These are phyloP conservation scores for Muscicapa adusta DNA, from an alignment of 2,113 vertebrate genomes.

Conservation along the genomic window DNA sequence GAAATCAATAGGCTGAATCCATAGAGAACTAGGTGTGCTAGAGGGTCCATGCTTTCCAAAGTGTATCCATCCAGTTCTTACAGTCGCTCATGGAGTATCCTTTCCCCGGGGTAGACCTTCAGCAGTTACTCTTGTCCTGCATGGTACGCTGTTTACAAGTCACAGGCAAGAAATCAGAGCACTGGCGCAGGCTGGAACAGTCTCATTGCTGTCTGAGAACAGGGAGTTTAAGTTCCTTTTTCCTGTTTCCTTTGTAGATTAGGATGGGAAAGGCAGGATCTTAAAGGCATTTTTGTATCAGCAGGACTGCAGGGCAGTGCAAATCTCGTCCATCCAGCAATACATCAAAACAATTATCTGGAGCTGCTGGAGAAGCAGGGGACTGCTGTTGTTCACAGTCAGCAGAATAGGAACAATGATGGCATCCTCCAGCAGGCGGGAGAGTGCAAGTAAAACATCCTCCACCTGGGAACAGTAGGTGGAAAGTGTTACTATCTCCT, in stretches of 20 bases:
- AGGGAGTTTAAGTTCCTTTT: conserved; percentile 91
- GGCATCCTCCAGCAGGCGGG: conserved; percentile 65
- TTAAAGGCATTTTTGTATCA: conserved; percentile 80
- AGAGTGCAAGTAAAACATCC: conserved; percentile 42
- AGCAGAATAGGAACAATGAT: conserved; percentile 73
- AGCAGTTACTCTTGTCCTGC: conserved; percentile 27
- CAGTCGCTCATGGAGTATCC: conserved; percentile 63
- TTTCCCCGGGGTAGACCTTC: conserved; percentile 20
- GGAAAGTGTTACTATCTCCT: not conserved
- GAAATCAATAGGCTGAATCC: conserved; percentile 73
- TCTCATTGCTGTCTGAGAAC: conserved; percentile 78
- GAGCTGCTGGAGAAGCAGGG: conserved; percentile 18
- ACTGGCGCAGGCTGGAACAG: conserved; percentile 64
- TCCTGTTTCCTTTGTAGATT: conserved; percentile 91
- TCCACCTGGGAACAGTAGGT: conserved; percentile 48
- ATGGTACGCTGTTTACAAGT: conserved; percentile 62
- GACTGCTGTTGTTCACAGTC: conserved; percentile 59
- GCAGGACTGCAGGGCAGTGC: conserved; percentile 47
- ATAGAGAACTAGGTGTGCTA: conserved; percentile 70
- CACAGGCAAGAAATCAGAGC: conserved; percentile 58
- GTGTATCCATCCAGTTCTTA: conserved; percentile 77
- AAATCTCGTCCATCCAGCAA: conserved; percentile 60
- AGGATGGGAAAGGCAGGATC: conserved; percentile 86
- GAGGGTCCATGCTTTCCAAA: conserved; percentile 75
- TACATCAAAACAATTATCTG: conserved; percentile 70